Conservation (phyloP, 2,113 vertebrate genomes). For the Sitta europaea region DNA sequence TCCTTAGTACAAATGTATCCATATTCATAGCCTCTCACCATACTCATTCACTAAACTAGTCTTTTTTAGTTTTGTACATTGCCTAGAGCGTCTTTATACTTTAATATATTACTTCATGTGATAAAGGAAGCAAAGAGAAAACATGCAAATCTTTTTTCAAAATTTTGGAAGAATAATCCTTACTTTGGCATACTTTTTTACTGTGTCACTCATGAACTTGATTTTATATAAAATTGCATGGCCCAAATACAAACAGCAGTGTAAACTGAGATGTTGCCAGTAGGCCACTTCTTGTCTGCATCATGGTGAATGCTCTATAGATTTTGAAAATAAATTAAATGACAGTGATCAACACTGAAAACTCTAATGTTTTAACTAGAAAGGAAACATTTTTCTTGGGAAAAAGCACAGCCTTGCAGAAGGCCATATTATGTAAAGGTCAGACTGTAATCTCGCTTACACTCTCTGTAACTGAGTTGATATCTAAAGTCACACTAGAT, state of each 20-base stretch:
- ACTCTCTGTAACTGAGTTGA: not conserved
- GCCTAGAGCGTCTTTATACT: not conserved
- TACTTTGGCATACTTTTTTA: not conserved
- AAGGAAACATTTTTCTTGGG: not conserved
- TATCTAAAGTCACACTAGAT: not conserved
- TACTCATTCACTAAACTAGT: conserved; percentile 9
- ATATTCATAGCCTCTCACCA: conserved; percentile 24
- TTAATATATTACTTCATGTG: not conserved
- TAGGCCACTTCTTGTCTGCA: not conserved
- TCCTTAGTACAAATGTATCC: not conserved
- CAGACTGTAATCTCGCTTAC: not conserved
- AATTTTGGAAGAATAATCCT: not conserved
- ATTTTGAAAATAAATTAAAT: not conserved
- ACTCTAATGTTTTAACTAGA: not conserved
- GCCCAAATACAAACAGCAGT: not conserved
- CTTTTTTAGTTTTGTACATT: not conserved
- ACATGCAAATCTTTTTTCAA: not conserved
- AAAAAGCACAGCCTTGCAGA: not conserved
- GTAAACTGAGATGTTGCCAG: not conserved
- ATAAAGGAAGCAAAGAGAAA: not conserved
- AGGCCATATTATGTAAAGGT: not conserved
- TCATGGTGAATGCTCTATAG: not conserved
- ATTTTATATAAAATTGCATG: not conserved
- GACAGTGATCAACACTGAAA: not conserved
- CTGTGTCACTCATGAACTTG: not conserved